Evolutionary conservation across 2,888 invertebrate species (phyloP).

Genomic region (Epinotia nisella): DNA sequence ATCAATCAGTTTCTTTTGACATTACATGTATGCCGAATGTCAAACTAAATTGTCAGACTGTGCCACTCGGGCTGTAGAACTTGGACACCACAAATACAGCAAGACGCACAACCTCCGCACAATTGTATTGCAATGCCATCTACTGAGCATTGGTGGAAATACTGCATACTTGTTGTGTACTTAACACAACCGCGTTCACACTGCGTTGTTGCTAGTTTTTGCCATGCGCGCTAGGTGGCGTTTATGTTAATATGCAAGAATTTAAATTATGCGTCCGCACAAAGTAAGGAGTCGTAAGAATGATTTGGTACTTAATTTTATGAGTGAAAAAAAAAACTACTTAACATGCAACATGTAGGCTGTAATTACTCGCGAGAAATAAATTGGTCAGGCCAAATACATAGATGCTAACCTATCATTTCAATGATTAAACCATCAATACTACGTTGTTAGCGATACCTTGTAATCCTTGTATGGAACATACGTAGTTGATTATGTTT

Average conservation of each 20-base stretch:
- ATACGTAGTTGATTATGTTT: conserved; percentile 23
- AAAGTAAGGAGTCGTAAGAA: not conserved
- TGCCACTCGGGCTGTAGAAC: too few relatives aligned
- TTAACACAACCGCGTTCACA: not conserved
- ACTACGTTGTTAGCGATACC: conserved; percentile 25
- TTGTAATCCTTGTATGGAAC: conserved; percentile 35
- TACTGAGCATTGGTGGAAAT: conserved; percentile 3
- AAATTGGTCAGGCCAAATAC: conserved; percentile 15
- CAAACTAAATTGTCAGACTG: too few relatives aligned
- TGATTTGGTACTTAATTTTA: not conserved
- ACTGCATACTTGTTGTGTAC: not conserved
- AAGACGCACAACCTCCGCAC: not conserved
- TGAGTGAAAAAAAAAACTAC: not conserved
- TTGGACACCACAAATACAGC: too few relatives aligned
- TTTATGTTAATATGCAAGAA: not conserved
- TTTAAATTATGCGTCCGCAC: not conserved
- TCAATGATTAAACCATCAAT: conserved; percentile 16
- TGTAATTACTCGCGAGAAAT: conserved; percentile 20
- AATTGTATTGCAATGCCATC: conserved; percentile 28
- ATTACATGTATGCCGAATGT: too few relatives aligned
- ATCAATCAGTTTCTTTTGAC: too few relatives aligned
- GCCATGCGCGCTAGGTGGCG: conserved; percentile 28
- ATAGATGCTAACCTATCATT: conserved; percentile 12
- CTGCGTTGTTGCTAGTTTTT: not conserved
- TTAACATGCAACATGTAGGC: not conserved